Conservation (phyloP, 2,888 invertebrate genomes). For the Melieria omissa region DNA sequence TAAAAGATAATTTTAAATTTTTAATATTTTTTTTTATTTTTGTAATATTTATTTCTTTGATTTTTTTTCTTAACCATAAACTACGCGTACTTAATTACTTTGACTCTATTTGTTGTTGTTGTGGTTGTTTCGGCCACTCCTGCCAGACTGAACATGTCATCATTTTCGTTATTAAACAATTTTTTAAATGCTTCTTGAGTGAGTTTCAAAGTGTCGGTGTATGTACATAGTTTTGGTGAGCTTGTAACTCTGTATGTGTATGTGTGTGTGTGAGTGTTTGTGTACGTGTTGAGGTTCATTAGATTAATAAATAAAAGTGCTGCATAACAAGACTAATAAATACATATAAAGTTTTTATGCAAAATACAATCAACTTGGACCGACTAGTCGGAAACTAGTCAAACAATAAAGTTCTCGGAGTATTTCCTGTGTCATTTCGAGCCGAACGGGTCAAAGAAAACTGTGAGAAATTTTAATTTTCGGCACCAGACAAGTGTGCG, state of each 20-base stretch:
- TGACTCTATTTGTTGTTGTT: no score
- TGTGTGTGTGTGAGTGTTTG: neutral
- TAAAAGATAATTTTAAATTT: no score
- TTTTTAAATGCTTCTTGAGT: no score
- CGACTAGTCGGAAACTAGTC: neutral
- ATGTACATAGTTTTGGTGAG: no score
- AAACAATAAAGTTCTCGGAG: neutral
- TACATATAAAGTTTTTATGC: no score
- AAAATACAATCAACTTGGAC: conserved; percentile 1
- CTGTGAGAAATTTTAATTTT: neutral
- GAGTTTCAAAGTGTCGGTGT: no score
- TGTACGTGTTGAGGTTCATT: neutral
- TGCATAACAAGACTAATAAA: neutral
- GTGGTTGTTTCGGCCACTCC: no score
- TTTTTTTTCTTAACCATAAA: conserved; percentile 17
- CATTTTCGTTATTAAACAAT: no score
- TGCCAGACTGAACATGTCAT: no score
- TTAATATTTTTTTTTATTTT: neutral
- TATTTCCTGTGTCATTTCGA: no score
- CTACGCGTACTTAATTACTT: no score
- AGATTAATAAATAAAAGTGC: conserved; percentile 27
- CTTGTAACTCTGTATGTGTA: neutral
- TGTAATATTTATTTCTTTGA: conserved; percentile 26
- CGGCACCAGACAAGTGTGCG: neutral
- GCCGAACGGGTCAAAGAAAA: neutral